Evolutionary conservation across 2,888 invertebrate genomes (phyloP), one percentile per base, ranked within the genome.

Genomic region (Tromatobia lineatoria): DNA sequence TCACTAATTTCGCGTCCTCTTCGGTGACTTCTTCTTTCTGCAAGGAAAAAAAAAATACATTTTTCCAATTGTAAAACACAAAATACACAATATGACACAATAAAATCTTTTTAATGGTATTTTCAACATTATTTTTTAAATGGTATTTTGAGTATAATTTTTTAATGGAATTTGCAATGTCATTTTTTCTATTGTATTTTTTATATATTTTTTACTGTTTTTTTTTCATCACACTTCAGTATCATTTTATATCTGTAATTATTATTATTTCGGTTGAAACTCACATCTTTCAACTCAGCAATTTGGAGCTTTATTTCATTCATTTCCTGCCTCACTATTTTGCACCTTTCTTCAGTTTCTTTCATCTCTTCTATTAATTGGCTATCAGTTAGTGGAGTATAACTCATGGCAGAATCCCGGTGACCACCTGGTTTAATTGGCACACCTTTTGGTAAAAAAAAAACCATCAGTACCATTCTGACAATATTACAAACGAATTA

Each of bases 21-120:
- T 95, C 95, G 0, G 95, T 95, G 89, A 96, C 93, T 73, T 94
- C 94, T 3, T 95, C 89, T 94, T 96, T 96, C 95, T 96, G 88
- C 11, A 67, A 78, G 69, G 11, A 38, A 20, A 11, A 74, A 18
- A 69, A 34, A 73, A 64, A 29, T 29, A 42, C 23, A n/a, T 13
- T 20, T n/a, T n/a, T 47, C 6, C 18, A 7, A 20, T 18, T n/a
- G 11, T 29, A 29, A 29, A n/a, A n/a, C n/a, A n/a, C n/a, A n/a
- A n/a, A n/a, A n/a, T n/a, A n/a, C n/a, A n/a, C n/a, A n/a, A n/a
- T n/a, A n/a, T n/a, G n/a, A n/a, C n/a, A n/a, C n/a, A n/a, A n/a
- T n/a, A n/a, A n/a, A n/a, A n/a, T 8, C 2, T 13, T 13, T 15
- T 29, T 29, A 29, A 29, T 29, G 6, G 2, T 29, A 29, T 29